Conservation (phyloP, 2,113 vertebrate species). For the Petrocephalus zakoni region DNA sequence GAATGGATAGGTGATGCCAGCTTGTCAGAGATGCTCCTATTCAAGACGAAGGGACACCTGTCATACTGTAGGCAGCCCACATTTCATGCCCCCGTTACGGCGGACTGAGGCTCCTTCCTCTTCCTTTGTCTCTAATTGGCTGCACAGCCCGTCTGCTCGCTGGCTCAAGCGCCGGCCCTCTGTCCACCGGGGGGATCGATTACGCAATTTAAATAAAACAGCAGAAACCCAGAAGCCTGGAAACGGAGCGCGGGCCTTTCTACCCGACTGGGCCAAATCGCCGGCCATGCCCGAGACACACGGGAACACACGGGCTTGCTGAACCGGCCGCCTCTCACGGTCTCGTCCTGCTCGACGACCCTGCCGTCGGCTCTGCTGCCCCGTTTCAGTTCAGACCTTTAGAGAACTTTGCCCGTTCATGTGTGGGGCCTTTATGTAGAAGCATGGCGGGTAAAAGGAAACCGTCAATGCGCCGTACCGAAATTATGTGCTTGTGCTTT, state of each 20-base stretch:
- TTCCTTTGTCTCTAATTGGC: slow-evolving; percentile 33
- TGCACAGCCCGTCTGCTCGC: slow-evolving; percentile 25
- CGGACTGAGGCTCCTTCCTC: slow-evolving; percentile 30
- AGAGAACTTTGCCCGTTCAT: neutral
- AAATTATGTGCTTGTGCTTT: neutral
- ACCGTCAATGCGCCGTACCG: neutral
- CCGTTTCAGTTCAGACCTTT: neutral
- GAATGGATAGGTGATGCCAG: neutral
- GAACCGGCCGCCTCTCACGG: neutral
- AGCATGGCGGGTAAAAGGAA: neutral
- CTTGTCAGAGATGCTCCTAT: neutral
- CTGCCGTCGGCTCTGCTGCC: no score
- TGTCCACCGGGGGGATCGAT: slow-evolving; percentile 48
- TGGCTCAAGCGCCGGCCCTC: slow-evolving; percentile 43
- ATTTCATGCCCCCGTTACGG: slow-evolving; percentile 35
- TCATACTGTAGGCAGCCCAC: slow-evolving; percentile 35
- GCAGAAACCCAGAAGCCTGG: slow-evolving; percentile 52
- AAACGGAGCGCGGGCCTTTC: slow-evolving; percentile 23
- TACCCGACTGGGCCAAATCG: neutral
- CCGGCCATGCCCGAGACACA: neutral
- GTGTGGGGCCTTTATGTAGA: neutral
- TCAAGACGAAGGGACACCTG: slow-evolving; percentile 19
- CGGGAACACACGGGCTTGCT: neutral
- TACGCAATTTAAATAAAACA: slow-evolving; percentile 70
- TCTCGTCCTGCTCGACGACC: neutral